Evolutionary conservation across 1,140 invertebrate species (phyloP).

Genomic region (Dufourea novaeangliae): DNA sequence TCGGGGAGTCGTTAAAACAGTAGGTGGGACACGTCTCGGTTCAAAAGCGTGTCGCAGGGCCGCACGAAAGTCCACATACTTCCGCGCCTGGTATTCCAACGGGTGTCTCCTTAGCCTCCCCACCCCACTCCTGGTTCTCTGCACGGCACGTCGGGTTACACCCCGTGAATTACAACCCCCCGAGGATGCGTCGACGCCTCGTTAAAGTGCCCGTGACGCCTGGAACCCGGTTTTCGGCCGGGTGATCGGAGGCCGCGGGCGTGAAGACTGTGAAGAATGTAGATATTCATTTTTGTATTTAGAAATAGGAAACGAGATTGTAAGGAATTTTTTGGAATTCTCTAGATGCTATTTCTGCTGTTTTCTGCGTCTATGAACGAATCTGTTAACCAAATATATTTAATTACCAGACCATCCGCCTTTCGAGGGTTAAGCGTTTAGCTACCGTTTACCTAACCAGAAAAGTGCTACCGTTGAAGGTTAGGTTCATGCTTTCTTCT

Average conservation of each 20-base stretch:
- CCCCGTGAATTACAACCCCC: slow-evolving; percentile 51
- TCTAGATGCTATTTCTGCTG: no score
- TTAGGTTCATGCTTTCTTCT: no score
- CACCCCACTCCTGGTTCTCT: not conserved
- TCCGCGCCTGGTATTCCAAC: slow-evolving; percentile 14
- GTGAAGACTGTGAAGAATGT: no score
- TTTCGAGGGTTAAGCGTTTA: no score
- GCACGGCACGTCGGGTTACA: slow-evolving; percentile 17
- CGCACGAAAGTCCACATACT: slow-evolving; percentile 27
- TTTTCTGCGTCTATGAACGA: no score
- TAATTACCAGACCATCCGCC: no score
- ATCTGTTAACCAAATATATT: no score
- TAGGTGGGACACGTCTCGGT: slow-evolving; percentile 27
- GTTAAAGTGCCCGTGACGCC: slow-evolving; percentile 33
- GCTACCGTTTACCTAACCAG: no score
- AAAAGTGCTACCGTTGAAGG: no score
- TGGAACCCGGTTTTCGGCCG: not conserved
- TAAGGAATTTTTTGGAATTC: no score
- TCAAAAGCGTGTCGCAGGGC: slow-evolving; percentile 51
- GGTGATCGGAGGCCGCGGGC: slow-evolving; percentile 5
- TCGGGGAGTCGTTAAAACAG: slow-evolving; percentile 38
- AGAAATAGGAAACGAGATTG: no score
- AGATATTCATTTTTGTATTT: no score
- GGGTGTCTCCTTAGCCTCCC: slow-evolving; percentile 5
- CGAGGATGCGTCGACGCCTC: slow-evolving; percentile 46